These are phyloP conservation scores for Callipepla californica DNA, from an alignment of 2,113 vertebrate species.

Conservation along the genomic window DNA sequence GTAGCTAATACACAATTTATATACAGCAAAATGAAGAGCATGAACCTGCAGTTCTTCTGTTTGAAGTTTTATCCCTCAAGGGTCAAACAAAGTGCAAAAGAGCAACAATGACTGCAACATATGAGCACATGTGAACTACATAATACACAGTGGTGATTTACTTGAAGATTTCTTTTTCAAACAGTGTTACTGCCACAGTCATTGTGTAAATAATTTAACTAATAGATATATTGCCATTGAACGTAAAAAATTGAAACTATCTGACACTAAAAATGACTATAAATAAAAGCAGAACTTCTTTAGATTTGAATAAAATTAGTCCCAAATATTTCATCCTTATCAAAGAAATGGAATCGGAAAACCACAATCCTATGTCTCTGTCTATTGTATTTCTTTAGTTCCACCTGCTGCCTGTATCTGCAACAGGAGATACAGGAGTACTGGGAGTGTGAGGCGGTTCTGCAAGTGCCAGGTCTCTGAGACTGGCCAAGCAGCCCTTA, in stretches of 20 bases:
- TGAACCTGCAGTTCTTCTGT: not conserved
- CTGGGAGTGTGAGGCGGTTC: not conserved
- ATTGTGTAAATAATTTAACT: not conserved
- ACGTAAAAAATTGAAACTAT: not conserved
- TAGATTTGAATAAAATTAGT: slow-evolving; percentile 2
- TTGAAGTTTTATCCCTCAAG: not conserved
- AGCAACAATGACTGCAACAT: not conserved
- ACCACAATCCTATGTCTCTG: not conserved
- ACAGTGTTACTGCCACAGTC: not conserved
- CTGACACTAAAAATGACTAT: not conserved
- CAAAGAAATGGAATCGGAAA: not conserved
- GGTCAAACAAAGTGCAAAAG: not conserved
- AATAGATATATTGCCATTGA: not conserved
- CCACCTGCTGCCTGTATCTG: not conserved
- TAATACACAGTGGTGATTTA: not conserved
- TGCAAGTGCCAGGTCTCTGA: not conserved
- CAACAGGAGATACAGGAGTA: not conserved
- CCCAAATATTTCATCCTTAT: not conserved
- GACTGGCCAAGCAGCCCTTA: slow-evolving; percentile 7
- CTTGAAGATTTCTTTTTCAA: not conserved
- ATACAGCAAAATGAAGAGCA: not conserved
- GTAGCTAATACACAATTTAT: not conserved
- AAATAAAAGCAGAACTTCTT: not conserved
- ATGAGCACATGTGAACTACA: not conserved
- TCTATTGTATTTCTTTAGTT: not conserved